Evolutionary conservation across 2,113 vertebrate genomes (phyloP).

Genomic region (Phalacrocorax pelagicus): DNA sequence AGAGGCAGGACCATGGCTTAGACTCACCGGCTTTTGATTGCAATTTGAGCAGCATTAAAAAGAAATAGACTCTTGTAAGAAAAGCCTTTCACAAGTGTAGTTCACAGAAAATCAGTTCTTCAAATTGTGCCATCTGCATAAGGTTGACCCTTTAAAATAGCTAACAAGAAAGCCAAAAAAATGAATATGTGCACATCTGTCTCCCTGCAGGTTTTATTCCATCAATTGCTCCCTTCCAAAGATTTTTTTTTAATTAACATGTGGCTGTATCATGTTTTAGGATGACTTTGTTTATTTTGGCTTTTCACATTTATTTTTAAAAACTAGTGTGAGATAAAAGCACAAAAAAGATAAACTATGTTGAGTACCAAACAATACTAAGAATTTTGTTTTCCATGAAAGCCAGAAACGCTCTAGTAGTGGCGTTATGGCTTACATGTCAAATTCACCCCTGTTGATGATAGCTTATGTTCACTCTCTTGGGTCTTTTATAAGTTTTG

Average conservation of each 20-base stretch:
- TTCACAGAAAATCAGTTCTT: background rate
- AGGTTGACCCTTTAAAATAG: background rate
- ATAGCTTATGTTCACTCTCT: constrained; percentile 55
- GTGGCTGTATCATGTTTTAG: background rate
- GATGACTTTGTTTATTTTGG: background rate
- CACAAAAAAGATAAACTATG: background rate
- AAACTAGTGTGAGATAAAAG: background rate
- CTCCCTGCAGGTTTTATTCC: background rate
- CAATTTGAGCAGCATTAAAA: background rate
- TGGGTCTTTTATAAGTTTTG: constrained; percentile 57
- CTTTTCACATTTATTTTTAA: background rate
- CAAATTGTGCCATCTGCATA: background rate
- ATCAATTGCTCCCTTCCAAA: background rate
- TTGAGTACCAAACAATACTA: background rate
- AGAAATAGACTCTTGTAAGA: background rate
- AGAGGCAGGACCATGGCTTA: background rate
- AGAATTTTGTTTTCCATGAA: constrained; percentile 8
- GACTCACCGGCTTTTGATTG: background rate
- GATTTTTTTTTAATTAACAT: background rate
- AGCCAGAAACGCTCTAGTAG: background rate
- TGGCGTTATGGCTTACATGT: background rate
- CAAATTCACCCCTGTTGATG: background rate
- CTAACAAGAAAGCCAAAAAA: background rate
- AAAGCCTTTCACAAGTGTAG: background rate
- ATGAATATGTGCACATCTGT: background rate